phyloP scores from a whole-genome alignment of 2,888 invertebrate genomes.

The Autographa gamma region DNA sequence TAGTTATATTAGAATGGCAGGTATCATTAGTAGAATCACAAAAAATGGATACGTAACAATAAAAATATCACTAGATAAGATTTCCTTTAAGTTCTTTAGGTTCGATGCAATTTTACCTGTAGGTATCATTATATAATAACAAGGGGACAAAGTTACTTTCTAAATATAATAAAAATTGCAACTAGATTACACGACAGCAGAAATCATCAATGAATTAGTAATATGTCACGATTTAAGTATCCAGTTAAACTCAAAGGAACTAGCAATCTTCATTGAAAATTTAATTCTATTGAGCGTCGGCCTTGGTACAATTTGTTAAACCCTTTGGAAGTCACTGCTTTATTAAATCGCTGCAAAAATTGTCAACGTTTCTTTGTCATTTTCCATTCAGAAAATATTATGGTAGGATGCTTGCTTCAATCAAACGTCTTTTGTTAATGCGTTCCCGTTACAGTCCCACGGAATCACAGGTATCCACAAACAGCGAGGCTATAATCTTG shows the following conservation, averaged over 20 bases:
- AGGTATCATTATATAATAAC: background rate
- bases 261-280: constrained; percentile 45
- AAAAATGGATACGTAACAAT: background rate
- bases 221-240: constrained; percentile 10
- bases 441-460: constrained; percentile 78
- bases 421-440: constrained; percentile 79
- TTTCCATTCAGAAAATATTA: constrained; percentile 74
- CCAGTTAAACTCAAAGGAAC: constrained; percentile 43
- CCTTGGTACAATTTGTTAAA: constrained; percentile 39
- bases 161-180: constrained; percentile 5
- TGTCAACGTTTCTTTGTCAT: constrained; percentile 71
- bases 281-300: constrained; percentile 49
- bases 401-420: constrained; percentile 61
- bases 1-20: constrained; percentile 48
- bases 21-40: constrained; percentile 43
- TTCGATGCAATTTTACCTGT: background rate
- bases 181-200: background rate
- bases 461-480: constrained; percentile 77
- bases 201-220: background rate
- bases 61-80: background rate
- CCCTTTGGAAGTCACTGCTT: constrained; percentile 27
- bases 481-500: constrained; percentile 79
- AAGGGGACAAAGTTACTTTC: background rate
- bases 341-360: constrained; percentile 57
- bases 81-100: background rate